Conservation (phyloP, 2,797 vertebrate genomes). For the Ctenochaetus hawaiiensis region DNA sequence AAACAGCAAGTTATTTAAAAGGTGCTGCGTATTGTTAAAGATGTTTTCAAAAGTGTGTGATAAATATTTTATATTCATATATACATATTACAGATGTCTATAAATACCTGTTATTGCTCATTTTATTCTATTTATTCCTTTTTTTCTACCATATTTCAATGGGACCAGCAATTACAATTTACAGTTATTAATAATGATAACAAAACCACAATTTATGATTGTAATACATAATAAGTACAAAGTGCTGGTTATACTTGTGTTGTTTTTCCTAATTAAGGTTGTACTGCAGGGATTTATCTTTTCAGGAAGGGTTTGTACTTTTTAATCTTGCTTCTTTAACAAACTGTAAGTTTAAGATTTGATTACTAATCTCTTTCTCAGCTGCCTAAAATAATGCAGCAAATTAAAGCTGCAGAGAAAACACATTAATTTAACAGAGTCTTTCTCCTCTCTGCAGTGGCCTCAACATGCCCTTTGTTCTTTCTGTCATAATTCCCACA, state of each 20-base stretch:
- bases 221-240: not conserved
- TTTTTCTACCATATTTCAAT: not conserved
- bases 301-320: not conserved
- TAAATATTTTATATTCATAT: no score
- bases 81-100: no score
- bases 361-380: not conserved
- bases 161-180: not conserved
- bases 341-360: not conserved
- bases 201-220: not conserved
- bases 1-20: no score
- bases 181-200: not conserved
- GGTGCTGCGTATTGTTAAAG: no score
- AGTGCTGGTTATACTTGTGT: not conserved
- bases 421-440: not conserved
- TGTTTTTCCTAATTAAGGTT: not conserved
- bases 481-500: constrained; percentile 14
- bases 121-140: not conserved
- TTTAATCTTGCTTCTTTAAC: not conserved
- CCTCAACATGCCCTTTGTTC: not conserved
- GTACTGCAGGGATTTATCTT: no score
- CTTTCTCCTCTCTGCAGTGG: not conserved
- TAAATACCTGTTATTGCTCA: no score
- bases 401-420: not conserved
- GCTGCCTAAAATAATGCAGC: not conserved
- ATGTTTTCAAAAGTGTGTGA: no score